These are phyloP conservation scores for Peromyscus eremicus DNA, from an alignment of 2,797 vertebrate genomes.

Conservation along the genomic window DNA sequence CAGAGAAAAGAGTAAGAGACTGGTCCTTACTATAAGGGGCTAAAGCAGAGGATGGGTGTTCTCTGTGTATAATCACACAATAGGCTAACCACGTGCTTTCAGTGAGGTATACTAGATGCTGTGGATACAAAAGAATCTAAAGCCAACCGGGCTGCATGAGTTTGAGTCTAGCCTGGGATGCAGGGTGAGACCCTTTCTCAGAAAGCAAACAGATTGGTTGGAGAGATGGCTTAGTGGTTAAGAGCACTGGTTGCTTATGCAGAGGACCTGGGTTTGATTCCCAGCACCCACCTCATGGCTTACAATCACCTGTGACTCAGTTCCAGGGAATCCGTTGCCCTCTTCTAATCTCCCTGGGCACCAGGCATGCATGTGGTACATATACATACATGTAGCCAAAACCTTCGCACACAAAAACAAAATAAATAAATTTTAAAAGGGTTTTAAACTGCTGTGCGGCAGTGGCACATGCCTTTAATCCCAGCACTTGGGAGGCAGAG, in stretches of 20 bases:
- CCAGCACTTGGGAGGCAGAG: no score
- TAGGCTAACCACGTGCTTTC: background rate
- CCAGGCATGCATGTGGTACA: background rate
- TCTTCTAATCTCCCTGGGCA: background rate
- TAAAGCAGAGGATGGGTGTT: accelerated
- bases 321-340: background rate
- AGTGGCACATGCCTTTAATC: no score
- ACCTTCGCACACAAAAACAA: background rate
- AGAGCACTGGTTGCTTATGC: background rate
- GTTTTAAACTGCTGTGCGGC: no score
- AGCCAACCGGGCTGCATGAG: background rate
- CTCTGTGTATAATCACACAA: background rate
- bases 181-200: background rate
- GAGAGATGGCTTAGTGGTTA: background rate
- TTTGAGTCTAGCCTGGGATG: background rate
- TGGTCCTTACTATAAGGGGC: accelerated
- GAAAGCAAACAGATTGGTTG: background rate
- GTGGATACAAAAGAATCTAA: background rate
- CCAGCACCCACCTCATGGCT: background rate
- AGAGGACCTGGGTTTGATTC: background rate
- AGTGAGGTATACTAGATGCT: accelerated
- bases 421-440: background rate
- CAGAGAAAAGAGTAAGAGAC: background rate
- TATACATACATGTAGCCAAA: background rate
- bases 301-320: background rate